Evolutionary conservation across 2,113 vertebrate genomes (phyloP).

Genomic region (Eulemur rufifrons): DNA sequence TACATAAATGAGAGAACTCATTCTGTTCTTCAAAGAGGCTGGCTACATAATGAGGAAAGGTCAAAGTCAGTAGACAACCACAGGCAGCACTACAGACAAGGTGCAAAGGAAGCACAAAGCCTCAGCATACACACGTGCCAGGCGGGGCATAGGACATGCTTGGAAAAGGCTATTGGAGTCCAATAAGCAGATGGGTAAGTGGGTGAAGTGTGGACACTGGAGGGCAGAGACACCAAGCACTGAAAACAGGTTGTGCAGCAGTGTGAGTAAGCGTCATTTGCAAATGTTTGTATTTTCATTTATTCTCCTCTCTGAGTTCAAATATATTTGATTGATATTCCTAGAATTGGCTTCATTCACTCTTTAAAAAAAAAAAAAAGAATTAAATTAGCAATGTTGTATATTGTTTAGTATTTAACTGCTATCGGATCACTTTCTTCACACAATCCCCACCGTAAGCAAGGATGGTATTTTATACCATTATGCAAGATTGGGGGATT

Average conservation of each 20-base stretch:
- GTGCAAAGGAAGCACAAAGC: not conserved
- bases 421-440: not conserved
- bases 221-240: not conserved
- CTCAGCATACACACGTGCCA: not conserved
- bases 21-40: not conserved
- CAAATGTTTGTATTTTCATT: not conserved
- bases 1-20: not conserved
- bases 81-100: not conserved
- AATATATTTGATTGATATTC: not conserved
- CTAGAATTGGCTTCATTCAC: not conserved
- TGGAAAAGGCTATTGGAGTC: no score
- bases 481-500: not conserved
- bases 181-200: not conserved
- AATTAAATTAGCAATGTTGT: not conserved
- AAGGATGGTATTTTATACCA: not conserved
- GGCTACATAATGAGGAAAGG: not conserved
- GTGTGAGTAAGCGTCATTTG: not conserved
- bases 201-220: not conserved
- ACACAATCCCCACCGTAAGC: not conserved
- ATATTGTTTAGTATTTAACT: not conserved
- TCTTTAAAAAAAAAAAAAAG: not conserved
- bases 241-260: not conserved
- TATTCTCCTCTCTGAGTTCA: not conserved
- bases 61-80: not conserved
- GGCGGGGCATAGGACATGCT: not conserved